Base-by-base conservation (phyloP, 1,140 invertebrate species). In the Diabrotica undecimpunctata region DNA sequence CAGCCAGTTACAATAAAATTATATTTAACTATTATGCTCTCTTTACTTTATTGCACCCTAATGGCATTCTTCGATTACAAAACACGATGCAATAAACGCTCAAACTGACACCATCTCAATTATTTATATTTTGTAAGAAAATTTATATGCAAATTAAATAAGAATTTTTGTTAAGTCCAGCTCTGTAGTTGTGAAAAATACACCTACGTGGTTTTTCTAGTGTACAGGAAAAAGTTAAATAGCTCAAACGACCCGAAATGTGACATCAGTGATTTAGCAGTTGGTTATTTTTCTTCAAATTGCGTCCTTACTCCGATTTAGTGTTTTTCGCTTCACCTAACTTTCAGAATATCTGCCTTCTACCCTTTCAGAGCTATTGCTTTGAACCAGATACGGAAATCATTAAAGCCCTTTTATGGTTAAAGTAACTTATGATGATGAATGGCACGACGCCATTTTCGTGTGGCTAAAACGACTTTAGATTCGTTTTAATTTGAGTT, bases 401-500 rank as follows among this genome's bases (percentile, higher is more conserved):
- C 41, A 46, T 46, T 46, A 46, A 46, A n/a, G n/a, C 41, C 41
- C 41, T 46, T 46, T 46, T 46, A 46, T 46, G 41, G 41, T 46
- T 46, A 46, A 46, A 46, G 41, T 46, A 46, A 46, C 41, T 46
- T 46, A 46, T 46, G 41, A 46, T 46, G 41, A 46, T 46, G 41
- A 46, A 46, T 46, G 41, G 41, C 41, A n/a, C n/a, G 41, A 46
- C 41, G 41, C 41, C 41, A 46, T 46, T 46, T 46, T 46, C 8
- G n/a, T 46, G 41, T n/a, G 41, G 41, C 41, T 46, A 46, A 8
- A n/a, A 8, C 41, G n/a, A 46, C 41, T n/a, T 8, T n/a, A 46
- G 41, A 46, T 46, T 46, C 41, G n/a, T 46, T 46, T 46, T n/a
- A 46, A 46, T 46, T 46, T 46, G n/a, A 46, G 41, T 46, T 46